These are phyloP conservation scores for Cordilura impudica DNA, from an alignment of 2,888 invertebrate genomes.

Conservation along the genomic window DNA sequence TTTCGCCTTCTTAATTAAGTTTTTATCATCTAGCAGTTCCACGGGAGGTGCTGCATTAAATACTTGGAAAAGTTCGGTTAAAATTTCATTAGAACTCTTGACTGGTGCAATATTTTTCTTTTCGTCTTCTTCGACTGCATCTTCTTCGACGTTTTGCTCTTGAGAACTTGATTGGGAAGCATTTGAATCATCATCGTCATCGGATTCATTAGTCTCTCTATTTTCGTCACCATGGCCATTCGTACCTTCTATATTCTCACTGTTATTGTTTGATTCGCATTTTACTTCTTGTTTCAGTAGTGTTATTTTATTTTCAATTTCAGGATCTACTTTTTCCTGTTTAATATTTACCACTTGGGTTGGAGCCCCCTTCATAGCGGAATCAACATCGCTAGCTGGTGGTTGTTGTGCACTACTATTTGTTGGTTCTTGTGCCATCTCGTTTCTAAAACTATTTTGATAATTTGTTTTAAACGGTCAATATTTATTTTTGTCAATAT, in stretches of 20 bases:
- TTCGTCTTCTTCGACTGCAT: constrained; percentile 65
- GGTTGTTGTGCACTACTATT: neutral
- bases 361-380: neutral
- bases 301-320: constrained; percentile 72
- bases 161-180: neutral
- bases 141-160: constrained; percentile 2
- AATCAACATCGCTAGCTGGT: neutral
- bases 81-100: constrained; percentile 82
- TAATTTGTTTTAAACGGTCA: too few species aligned
- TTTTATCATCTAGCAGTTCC: constrained; percentile 78
- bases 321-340: constrained; percentile 73
- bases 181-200: constrained; percentile 25
- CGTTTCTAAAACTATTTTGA: neutral
- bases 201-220: constrained; percentile 9
- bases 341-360: constrained; percentile 69
- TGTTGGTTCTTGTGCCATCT: constrained; percentile 23
- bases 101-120: constrained; percentile 75
- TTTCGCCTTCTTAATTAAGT: constrained; percentile 69
- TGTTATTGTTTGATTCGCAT: constrained; percentile 36
- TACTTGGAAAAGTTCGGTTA: constrained; percentile 87
- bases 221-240: constrained; percentile 29
- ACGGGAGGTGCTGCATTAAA: constrained; percentile 84
- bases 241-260: neutral
- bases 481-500: neutral
- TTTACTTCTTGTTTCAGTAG: constrained; percentile 33